Percentiles rank a stretch among this genome's conserved stretches.
phyloP scores from a whole-genome alignment of 2,113 vertebrate species.

The Crypturellus undulatus region DNA sequence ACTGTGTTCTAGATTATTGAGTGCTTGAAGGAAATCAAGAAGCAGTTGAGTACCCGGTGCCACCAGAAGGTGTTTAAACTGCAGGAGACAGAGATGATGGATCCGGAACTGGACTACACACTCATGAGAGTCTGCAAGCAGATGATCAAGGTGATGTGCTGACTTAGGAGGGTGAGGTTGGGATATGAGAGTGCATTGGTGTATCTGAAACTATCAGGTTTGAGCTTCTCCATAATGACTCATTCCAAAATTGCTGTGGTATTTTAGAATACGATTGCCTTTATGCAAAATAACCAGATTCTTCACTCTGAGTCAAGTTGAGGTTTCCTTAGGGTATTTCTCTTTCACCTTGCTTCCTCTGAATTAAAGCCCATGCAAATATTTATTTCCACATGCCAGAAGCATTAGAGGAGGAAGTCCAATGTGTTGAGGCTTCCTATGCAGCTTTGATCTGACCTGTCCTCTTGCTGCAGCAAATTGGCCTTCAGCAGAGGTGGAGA shows the following conservation, averaged over 20 bases:
- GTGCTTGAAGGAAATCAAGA: slow-evolving; percentile 95
- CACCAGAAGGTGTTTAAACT: slow-evolving; percentile 95
- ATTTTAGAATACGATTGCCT: not conserved
- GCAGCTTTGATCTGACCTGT: not conserved
- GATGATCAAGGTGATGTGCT: slow-evolving; percentile 90
- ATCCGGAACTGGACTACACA: slow-evolving; percentile 94
- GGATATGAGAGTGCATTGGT: not conserved
- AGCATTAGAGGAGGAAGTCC: not conserved
- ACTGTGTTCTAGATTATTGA: slow-evolving; percentile 87
- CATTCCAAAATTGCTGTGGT: not conserved
- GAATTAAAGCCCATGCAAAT: not conserved
- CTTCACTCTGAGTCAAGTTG: not conserved
- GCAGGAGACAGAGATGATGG: slow-evolving; percentile 96
- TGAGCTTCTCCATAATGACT: not conserved
- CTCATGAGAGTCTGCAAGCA: slow-evolving; percentile 98
- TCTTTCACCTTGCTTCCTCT: not conserved
- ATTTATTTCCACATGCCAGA: not conserved
- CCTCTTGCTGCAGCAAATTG: not conserved
- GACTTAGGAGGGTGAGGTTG: not conserved
- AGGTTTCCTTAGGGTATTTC: not conserved
- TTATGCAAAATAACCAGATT: not conserved
- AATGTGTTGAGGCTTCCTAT: not conserved
- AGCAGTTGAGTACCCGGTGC: slow-evolving; percentile 84
- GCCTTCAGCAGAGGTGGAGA: not conserved
- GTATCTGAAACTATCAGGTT: accelerated